phyloP scores from a whole-genome alignment of 2,888 invertebrate genomes.

The Tetropium fuscum region DNA sequence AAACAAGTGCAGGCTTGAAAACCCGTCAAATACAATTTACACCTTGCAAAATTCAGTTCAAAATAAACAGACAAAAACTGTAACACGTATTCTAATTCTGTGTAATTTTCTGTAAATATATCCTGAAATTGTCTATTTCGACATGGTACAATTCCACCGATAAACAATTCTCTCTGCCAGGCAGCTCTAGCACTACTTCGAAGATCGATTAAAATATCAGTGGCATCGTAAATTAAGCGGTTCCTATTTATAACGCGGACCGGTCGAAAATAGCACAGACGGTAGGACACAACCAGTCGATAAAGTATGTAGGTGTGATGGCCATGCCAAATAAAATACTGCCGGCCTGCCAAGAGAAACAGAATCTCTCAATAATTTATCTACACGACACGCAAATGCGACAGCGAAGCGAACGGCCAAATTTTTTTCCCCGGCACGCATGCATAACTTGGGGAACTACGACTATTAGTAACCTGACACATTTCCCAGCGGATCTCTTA shows the following conservation, averaged over 20 bases:
- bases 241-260: constrained; percentile 3
- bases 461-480: no score
- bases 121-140: no score
- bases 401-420: neutral
- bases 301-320: constrained; percentile 14
- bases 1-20: no score
- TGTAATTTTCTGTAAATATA: no score
- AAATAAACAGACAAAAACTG: no score
- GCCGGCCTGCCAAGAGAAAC: constrained; percentile 11
- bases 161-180: neutral
- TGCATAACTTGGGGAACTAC: neutral
- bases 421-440: neutral
- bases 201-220: constrained; percentile 13
- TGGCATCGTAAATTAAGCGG: constrained; percentile 9
- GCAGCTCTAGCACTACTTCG: neutral
- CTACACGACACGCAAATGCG: neutral
- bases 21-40: no score
- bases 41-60: no score
- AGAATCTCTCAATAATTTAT: neutral
- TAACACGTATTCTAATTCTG: no score
- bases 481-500: no score
- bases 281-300: constrained; percentile 12
- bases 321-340: constrained; percentile 9
- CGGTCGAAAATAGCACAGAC: constrained; percentile 12
- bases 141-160: neutral